These are phyloP conservation scores for Syritta pipiens DNA, from an alignment of 2,888 invertebrate species.

Conservation along the genomic window DNA sequence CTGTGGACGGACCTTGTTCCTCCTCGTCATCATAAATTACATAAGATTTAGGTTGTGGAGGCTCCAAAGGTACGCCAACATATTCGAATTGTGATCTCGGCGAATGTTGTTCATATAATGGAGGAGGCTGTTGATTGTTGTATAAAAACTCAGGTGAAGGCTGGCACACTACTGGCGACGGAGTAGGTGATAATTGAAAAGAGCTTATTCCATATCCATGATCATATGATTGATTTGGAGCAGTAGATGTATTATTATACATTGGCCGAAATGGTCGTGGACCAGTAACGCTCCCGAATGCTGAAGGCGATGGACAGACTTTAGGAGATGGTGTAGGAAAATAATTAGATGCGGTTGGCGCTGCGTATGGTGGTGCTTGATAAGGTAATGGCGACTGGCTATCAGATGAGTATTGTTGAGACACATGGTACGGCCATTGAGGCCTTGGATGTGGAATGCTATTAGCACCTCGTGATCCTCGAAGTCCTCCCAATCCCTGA, in stretches of 20 bases:
- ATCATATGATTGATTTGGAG: conserved; percentile 77
- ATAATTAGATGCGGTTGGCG: conserved; percentile 71
- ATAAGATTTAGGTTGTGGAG: conserved; percentile 83
- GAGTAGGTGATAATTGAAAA: conserved; percentile 80
- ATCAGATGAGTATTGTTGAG: conserved; percentile 73
- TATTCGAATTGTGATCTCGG: conserved; percentile 74
- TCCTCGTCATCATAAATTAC: conserved; percentile 84
- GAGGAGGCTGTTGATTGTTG: conserved; percentile 81
- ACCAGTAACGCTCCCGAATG: conserved; percentile 73
- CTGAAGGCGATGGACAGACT: conserved; percentile 73
- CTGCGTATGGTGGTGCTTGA: conserved; percentile 75
- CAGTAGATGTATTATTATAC: conserved; percentile 77
- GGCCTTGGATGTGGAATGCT: conserved; percentile 85
- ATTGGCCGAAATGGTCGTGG: conserved; percentile 80
- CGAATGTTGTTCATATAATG: conserved; percentile 74
- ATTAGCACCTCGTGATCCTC: conserved; percentile 78
- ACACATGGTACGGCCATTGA: conserved; percentile 81
- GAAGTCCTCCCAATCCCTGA: conserved; percentile 78
- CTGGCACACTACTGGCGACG: conserved; percentile 82
- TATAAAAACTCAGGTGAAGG: conserved; percentile 83
- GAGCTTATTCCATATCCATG: conserved; percentile 74
- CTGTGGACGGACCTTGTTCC: conserved; percentile 90
- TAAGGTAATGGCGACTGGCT: conserved; percentile 78
- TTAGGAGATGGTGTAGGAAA: conserved; percentile 46
- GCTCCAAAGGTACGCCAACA: conserved; percentile 88